Percentiles rank a stretch among this genome's conserved stretches.
Evolutionary conservation across 2,113 vertebrate genomes (phyloP).

Genomic region (Daubentonia madagascariensis): DNA sequence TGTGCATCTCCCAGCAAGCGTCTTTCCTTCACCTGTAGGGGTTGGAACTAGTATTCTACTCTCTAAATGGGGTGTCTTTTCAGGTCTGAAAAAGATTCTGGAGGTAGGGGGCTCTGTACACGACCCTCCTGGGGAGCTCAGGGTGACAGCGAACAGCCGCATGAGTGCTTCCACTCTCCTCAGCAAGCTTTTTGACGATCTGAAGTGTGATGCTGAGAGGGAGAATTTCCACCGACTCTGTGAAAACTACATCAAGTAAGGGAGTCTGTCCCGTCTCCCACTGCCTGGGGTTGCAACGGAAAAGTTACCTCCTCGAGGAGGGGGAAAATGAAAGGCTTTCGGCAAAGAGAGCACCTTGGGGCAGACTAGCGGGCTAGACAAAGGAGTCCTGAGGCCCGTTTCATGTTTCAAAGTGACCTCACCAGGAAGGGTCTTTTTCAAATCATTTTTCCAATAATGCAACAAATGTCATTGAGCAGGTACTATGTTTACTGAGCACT

Average conservation of each 20-base stretch:
- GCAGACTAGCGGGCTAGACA: neutral
- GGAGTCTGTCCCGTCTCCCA: fast-evolving
- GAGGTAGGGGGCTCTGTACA: constrained; percentile 91
- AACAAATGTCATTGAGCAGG: fast-evolving
- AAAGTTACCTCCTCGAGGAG: no score
- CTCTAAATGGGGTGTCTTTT: neutral
- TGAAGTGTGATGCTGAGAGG: constrained; percentile 93
- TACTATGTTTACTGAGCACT: neutral
- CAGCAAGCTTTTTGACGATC: constrained; percentile 94
- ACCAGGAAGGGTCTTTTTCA: neutral
- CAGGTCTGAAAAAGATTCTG: constrained; percentile 95
- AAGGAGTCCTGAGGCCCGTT: neutral
- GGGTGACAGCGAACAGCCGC: constrained; percentile 90
- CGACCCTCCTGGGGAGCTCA: constrained; percentile 82
- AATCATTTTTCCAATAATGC: neutral
- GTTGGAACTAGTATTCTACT: neutral
- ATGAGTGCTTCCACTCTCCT: constrained; percentile 96
- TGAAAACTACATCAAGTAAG: constrained; percentile 93
- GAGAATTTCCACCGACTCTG: constrained; percentile 95
- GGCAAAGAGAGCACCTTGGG: neutral
- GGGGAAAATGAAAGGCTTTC: neutral
- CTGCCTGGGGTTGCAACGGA: fast-evolving
- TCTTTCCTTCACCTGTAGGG: fast-evolving
- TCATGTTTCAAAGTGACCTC: neutral
- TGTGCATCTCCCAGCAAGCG: neutral